Conservation (phyloP, 2,888 invertebrate species). For the Caenorhabditis drosophilae region DNA sequence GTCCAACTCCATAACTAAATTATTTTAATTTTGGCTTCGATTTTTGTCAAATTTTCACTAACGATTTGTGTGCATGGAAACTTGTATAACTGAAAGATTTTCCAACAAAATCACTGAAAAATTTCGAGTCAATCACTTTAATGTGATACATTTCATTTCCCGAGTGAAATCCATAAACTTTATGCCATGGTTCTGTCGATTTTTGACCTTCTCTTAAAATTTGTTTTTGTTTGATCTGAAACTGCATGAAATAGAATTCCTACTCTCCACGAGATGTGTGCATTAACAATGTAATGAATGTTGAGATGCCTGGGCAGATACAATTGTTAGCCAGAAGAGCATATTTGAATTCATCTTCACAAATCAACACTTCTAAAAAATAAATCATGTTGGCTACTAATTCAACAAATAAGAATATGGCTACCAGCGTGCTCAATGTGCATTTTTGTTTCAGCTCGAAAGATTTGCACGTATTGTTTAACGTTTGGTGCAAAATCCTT, state of each 20-base stretch:
- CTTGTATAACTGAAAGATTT: conserved; percentile 99
- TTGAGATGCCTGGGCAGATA: conserved; percentile 95
- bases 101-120: conserved; percentile 97
- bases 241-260: no score
- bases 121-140: conserved; percentile 75
- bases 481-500: conserved; percentile 96
- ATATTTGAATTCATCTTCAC: conserved; percentile 98
- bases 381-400: not conserved
- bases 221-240: conserved; percentile 3
- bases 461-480: conserved; percentile 96
- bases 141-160: conserved; percentile 99
- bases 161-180: conserved; percentile 95
- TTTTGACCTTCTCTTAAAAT: conserved; percentile 85
- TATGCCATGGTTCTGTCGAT: conserved; percentile 96
- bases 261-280: conserved; percentile 97
- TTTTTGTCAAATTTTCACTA: no score
- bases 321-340: conserved; percentile 96
- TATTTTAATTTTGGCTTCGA: not conserved
- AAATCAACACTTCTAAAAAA: conserved; percentile 86
- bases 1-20: conserved; percentile 87
- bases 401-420: no score
- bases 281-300: conserved; percentile 88
- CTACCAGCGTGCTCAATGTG: conserved; percentile 91
- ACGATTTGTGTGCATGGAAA: conserved; percentile 98
- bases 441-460: conserved; percentile 95